Evolutionary conservation across 2,888 invertebrate species (phyloP), one percentile per base, ranked within the genome.

Genomic region (Isotomurus palustris): DNA sequence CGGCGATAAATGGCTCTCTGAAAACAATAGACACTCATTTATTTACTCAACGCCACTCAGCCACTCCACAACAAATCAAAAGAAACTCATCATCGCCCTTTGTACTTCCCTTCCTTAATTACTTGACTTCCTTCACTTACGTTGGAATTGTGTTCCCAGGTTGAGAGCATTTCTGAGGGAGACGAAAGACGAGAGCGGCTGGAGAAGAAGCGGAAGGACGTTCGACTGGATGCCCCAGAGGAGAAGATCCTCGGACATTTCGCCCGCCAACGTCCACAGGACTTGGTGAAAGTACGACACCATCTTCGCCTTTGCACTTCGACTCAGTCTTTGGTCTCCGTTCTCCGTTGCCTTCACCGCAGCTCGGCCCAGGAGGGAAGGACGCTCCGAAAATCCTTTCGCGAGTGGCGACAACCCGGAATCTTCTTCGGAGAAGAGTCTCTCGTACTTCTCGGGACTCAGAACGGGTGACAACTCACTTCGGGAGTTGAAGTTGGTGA

Each of bases 201-300:
- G 64, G 36, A 70, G 50, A 38, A 61, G 60, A 8, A 70, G 51
- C 4, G 70, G 68, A 49, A 66, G 52, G 21, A 56, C 48, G 27
- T 47, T 36, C 4, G 48, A 49, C 35, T 56, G 59, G 36, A 61
- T 58, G 44, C 60, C 58, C 91, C 90, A 91, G 1, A 91, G 77
- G 22, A 90, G 81, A 21, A 88, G 83, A 72, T 91, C 89, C 72
- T 90, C 88, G 49, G 88, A 78, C 71, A 84, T 85, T 59, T 84
- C 84, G 1, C 89, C 89, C 1, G 88, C 86, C 72, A 88, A 85
- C 0, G 86, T 85, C 90, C 90, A 91, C 27, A 88, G 76, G 53
- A 85, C 81, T 73, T 85, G 83, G 71, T 86, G 84, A 72, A 86
- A 87, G 73, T 84, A 86, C 19, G 56, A 63, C 38, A 63, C 64